Evolutionary conservation across 2,888 invertebrate genomes (phyloP).

Genomic region (Eupithecia pulchellata): DNA sequence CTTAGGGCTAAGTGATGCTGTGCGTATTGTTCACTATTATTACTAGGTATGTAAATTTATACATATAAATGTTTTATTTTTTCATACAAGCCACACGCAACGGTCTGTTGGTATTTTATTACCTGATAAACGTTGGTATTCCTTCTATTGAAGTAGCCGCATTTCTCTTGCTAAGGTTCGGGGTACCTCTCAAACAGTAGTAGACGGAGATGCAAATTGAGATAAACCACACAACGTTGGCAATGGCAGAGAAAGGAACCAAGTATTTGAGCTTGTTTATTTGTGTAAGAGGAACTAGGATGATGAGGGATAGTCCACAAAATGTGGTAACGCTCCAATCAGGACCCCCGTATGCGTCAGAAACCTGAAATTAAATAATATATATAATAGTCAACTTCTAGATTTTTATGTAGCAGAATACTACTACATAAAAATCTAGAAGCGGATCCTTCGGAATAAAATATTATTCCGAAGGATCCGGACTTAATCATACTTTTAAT

Average conservation of each 20-base stretch:
- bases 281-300: conserved; percentile 89
- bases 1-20: no score
- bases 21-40: no score
- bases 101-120: conserved; percentile 25
- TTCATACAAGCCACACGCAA: no score
- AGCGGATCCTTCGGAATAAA: no score
- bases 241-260: conserved; percentile 95
- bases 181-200: conserved; percentile 88
- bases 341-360: conserved; percentile 79
- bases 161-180: conserved; percentile 70
- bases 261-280: conserved; percentile 92
- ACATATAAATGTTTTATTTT: no score
- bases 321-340: conserved; percentile 86
- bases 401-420: background rate
- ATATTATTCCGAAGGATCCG: background rate
- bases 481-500: background rate
- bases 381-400: no score
- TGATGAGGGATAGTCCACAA: conserved; percentile 87
- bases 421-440: no score
- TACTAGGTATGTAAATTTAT: no score
- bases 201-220: conserved; percentile 93
- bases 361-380: conserved; percentile 71
- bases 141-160: conserved; percentile 83
- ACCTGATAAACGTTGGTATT: conserved; percentile 94
- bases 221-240: conserved; percentile 92